Evolutionary conservation across 1,140 invertebrate species (phyloP).

Genomic region (Camponotus vicinus): DNA sequence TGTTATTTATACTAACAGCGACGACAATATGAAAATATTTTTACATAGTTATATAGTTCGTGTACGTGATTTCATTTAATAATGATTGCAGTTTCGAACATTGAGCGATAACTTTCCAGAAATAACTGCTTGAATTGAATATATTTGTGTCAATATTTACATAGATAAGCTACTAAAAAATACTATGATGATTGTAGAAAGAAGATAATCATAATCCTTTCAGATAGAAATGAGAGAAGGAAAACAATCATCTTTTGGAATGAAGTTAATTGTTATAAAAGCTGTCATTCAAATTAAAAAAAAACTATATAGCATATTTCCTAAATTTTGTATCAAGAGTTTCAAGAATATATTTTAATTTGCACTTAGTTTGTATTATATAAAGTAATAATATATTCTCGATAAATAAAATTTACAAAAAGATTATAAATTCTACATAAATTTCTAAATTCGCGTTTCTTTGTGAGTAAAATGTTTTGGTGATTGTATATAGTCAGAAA

Average conservation of each 20-base stretch:
- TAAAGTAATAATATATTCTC: too few relatives aligned
- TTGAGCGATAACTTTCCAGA: neutral
- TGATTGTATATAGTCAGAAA: too few relatives aligned
- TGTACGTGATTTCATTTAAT: neutral
- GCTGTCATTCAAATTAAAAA: neutral
- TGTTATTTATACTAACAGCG: neutral
- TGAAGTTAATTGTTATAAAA: neutral
- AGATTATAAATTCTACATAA: too few relatives aligned
- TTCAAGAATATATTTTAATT: too few relatives aligned
- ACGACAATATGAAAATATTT: slow-evolving; percentile 17
- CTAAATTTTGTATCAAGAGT: too few relatives aligned
- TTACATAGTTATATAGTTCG: slow-evolving; percentile 18
- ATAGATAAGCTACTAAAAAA: neutral
- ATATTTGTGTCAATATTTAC: neutral
- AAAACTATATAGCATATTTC: too few relatives aligned
- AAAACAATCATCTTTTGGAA: neutral
- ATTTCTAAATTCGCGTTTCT: too few relatives aligned
- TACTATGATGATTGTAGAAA: neutral
- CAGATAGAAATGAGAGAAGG: neutral
- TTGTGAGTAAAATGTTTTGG: too few relatives aligned
- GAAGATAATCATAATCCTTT: neutral
- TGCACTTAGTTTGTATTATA: too few relatives aligned
- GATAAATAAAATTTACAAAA: too few relatives aligned
- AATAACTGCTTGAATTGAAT: slow-evolving; percentile 1
- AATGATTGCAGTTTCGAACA: neutral